Conservation (phyloP, 23 tunicate genomes). For the Diplosoma virens region DNA sequence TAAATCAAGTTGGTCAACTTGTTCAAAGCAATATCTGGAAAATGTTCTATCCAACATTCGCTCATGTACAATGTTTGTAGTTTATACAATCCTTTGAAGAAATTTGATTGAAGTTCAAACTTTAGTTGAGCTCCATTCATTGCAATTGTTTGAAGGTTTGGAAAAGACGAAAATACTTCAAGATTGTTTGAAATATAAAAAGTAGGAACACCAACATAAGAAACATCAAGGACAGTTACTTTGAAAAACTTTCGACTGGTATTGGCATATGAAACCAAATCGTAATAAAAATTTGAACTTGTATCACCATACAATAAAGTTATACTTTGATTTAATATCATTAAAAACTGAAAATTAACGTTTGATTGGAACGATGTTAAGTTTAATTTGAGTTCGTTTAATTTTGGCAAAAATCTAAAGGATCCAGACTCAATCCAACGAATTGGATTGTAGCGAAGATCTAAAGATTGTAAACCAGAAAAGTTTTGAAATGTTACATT, state of each 20-base stretch:
- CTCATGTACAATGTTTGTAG: background rate
- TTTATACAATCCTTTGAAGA: constrained; percentile 8
- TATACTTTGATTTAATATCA: background rate
- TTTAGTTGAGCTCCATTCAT: background rate
- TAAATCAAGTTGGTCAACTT: background rate
- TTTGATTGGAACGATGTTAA: background rate
- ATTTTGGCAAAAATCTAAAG: background rate
- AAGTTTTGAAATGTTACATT: background rate
- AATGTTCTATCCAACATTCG: background rate
- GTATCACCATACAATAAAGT: background rate
- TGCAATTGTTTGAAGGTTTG: background rate
- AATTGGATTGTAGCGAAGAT: constrained; percentile 25
- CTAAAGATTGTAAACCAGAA: background rate
- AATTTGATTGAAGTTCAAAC: constrained; percentile 11
- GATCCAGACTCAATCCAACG: background rate
- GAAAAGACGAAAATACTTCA: background rate
- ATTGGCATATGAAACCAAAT: background rate
- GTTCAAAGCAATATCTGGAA: constrained; percentile 5
- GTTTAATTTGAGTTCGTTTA: background rate
- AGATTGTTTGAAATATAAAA: background rate
- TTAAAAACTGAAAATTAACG: background rate
- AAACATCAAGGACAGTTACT: background rate
- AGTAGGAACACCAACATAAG: background rate
- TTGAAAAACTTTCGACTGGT: background rate
- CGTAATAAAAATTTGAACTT: background rate